phyloP scores from a whole-genome alignment of 2,797 vertebrate species.

The Onychomys torridus region DNA sequence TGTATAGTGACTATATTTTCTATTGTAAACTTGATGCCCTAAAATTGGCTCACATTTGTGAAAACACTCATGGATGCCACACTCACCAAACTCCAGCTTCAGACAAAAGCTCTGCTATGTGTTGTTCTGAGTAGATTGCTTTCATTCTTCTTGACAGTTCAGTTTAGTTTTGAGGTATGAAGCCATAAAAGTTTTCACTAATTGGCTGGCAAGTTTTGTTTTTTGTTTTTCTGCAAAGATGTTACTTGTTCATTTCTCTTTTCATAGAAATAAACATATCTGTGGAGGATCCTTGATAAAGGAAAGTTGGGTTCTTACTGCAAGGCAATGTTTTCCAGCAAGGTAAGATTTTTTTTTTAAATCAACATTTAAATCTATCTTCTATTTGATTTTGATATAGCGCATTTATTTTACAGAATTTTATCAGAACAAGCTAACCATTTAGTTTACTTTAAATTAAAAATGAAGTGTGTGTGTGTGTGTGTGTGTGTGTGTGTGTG shows the following conservation, averaged over 20 bases:
- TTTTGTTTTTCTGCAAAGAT: conserved; percentile 48
- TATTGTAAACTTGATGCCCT: neutral
- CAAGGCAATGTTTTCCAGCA: conserved; percentile 97
- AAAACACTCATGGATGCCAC: neutral
- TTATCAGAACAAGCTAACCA: neutral
- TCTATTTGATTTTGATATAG: neutral
- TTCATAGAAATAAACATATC: conserved; percentile 93
- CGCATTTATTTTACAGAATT: neutral
- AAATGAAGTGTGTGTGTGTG: neutral
- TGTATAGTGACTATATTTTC: neutral
- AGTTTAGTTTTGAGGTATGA: conserved; percentile 23
- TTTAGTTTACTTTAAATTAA: neutral
- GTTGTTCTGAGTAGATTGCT: neutral
- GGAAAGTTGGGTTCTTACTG: conserved; percentile 97
- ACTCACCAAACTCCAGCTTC: neutral
- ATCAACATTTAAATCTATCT: conserved; percentile 15
- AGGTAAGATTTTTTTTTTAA: conserved; percentile 85
- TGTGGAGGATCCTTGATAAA: conserved; percentile 97
- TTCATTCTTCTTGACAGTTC: conserved; percentile 7
- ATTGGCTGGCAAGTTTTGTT: conserved; percentile 32
- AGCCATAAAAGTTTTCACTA: conserved; percentile 31
- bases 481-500: neutral
- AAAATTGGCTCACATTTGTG: neutral
- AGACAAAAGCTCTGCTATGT: neutral
- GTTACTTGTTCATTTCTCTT: conserved; percentile 16